phyloP scores from a whole-genome alignment of 2,113 vertebrate species.

The Phocoena sinus region DNA sequence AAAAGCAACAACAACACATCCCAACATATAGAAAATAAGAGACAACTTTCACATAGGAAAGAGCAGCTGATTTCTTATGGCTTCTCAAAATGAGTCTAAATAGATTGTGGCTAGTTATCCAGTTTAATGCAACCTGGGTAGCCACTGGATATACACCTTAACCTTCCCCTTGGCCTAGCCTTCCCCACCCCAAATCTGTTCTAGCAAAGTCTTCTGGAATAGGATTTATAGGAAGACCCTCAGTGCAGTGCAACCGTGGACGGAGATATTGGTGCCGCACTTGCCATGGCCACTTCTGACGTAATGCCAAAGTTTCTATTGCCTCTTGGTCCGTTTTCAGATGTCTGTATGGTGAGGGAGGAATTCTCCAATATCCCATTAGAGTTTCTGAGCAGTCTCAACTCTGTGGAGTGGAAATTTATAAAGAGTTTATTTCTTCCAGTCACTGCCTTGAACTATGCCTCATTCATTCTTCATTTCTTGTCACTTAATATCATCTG shows the following conservation, averaged over 20 bases:
- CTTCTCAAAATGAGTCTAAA: neutral
- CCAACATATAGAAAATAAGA: neutral
- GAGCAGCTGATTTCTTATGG: neutral
- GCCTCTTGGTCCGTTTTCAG: neutral
- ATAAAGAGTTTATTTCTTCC: conserved; percentile 21
- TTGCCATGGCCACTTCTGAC: neutral
- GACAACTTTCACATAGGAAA: neutral
- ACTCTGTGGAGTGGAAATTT: neutral
- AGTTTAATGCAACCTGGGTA: neutral
- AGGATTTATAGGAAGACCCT: neutral
- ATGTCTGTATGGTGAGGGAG: neutral
- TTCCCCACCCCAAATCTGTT: accelerated
- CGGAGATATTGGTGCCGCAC: neutral
- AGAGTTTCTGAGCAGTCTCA: neutral
- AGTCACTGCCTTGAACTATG: neutral
- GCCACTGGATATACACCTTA: neutral
- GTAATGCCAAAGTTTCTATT: neutral
- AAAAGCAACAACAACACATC: neutral
- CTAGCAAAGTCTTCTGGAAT: neutral
- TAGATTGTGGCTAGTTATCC: neutral
- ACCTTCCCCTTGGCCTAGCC: neutral
- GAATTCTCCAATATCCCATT: no score
- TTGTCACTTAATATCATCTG: conserved; percentile 42
- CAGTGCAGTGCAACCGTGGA: neutral
- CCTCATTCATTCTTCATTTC: conserved; percentile 23